These are phyloP conservation scores for Perithous albicinctus DNA, from an alignment of 2,888 invertebrate species.

Conservation along the genomic window DNA sequence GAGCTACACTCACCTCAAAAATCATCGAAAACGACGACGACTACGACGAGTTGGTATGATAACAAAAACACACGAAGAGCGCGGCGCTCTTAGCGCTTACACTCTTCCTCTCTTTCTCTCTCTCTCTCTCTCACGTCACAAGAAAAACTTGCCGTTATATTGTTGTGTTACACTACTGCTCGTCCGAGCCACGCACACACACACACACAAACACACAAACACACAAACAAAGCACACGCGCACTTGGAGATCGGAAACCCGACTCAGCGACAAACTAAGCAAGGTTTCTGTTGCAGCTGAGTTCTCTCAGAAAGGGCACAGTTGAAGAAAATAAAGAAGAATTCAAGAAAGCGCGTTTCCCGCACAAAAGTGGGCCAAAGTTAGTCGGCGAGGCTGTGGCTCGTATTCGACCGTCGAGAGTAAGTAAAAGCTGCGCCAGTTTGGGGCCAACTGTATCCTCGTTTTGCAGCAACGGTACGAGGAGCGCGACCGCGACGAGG, in stretches of 20 bases:
- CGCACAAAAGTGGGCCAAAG: not conserved
- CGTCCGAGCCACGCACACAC: no score
- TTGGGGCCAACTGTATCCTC: slow-evolving; percentile 35
- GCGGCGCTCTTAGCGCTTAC: slow-evolving; percentile 41
- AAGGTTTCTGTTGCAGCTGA: not conserved
- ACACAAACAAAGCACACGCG: no score
- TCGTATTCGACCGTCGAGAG: not conserved
- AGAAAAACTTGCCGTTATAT: slow-evolving; percentile 13
- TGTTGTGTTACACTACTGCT: not conserved
- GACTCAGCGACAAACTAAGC: not conserved
- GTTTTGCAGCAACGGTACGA: slow-evolving; percentile 71
- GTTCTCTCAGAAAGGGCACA: not conserved
- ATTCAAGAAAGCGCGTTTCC: not conserved
- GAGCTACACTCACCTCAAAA: slow-evolving; percentile 8
- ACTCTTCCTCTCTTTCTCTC: not conserved
- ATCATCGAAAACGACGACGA: no score
- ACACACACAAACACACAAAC: no score
- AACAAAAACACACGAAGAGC: slow-evolving; percentile 22
- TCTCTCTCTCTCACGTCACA: slow-evolving; percentile 11
- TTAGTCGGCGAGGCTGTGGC: not conserved
- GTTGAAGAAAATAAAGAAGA: not conserved
- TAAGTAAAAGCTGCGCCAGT: not conserved
- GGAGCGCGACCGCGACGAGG: slow-evolving; percentile 77
- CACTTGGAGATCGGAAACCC: slow-evolving; percentile 5
- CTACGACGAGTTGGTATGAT: slow-evolving; percentile 3